These are phyloP conservation scores for Buteo buteo DNA, from an alignment of 2,113 vertebrate genomes.

Conservation along the genomic window DNA sequence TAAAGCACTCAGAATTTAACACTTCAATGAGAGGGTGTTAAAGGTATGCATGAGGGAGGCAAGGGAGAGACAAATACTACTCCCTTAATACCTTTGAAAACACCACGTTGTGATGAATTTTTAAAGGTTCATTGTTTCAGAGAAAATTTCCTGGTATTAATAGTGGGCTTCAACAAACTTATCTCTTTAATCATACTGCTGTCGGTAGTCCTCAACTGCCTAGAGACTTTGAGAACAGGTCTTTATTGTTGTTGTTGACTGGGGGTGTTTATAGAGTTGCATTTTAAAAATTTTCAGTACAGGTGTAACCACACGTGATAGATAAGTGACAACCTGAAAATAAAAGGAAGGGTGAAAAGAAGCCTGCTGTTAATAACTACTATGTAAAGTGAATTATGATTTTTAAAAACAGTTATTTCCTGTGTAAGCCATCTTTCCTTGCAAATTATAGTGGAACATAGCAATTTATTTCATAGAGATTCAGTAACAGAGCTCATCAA, in stretches of 20 bases:
- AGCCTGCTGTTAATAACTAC: not conserved
- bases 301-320: not conserved
- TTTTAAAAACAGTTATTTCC: conserved; percentile 7
- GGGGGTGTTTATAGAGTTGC: not conserved
- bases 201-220: not conserved
- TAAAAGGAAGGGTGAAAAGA: not conserved
- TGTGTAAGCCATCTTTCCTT: not conserved
- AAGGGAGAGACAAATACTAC: not conserved
- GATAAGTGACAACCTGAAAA: not conserved
- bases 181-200: not conserved
- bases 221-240: not conserved
- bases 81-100: not conserved
- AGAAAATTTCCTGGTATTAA: not conserved
- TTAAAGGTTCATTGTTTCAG: not conserved
- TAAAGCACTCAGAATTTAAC: not conserved
- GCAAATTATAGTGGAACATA: not conserved
- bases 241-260: not conserved
- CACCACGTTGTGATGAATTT: not conserved
- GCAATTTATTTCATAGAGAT: not conserved
- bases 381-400: not conserved
- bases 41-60: not conserved
- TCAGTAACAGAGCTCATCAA: not conserved
- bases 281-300: not conserved
- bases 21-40: not conserved
- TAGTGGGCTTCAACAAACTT: not conserved